Evolutionary conservation across 2,888 invertebrate genomes (phyloP), one percentile per base, ranked within the genome.

Genomic region (Lordiphosa fenestrarum): DNA sequence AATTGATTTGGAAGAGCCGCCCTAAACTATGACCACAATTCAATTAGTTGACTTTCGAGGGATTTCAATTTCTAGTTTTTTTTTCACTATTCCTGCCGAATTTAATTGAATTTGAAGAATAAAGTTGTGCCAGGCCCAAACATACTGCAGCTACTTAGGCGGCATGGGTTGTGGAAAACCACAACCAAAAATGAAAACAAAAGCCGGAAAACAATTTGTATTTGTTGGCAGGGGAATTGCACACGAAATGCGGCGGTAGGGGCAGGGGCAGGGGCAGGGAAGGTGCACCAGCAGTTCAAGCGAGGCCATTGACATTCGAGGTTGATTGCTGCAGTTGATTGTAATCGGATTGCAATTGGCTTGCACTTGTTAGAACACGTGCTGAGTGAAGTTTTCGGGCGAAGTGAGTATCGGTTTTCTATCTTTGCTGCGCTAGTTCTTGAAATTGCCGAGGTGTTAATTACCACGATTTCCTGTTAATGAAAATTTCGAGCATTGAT

Each of bases 171-270:
- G 30, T 30, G 19, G 23, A 44, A 44, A 35, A 48, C 47, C 41
- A 44, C 44, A 44, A 44, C 15, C 52, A 37, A 68, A 65, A 72
- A 55, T 53, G 63, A 76, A 76, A 77, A 77, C 81, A 80, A 77
- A 77, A 77, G 84, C 84, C 84, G 84, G 84, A 83, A 77, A 77
- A 81, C 84, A 83, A 77, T 77, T 77, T 77, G 84, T 83, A 77
- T 77, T 77, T 77, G 84, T 83, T 62, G 81, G 48, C 25, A 38
- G 47, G 53, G 38, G 58, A 41, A 61, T 47, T 47, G 23, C 19
- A 7, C 37, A n/a, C 13, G 55, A 46, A 37, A 38, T 55, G 30
- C 21, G n/a, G 15, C 37, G 61, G 40, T n/a, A 38, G 38, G n/a
- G n/a, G n/a, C n/a, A n/a, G n/a, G n/a, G n/a, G n/a, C n/a, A n/a